phyloP scores from a whole-genome alignment of 2,113 vertebrate species.

The Orcinus orca region DNA sequence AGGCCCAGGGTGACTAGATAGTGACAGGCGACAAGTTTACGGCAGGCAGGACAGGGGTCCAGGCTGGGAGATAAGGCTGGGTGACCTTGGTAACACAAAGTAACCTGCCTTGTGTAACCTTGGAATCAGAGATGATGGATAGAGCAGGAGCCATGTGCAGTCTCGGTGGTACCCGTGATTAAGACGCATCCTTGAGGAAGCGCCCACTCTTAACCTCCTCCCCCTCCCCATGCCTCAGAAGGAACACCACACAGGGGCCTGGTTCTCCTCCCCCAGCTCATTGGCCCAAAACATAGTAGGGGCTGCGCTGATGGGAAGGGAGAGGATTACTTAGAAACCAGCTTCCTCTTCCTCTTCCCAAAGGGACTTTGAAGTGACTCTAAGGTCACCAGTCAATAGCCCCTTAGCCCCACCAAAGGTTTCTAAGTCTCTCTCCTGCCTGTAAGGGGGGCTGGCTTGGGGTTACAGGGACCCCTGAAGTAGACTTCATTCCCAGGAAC shows the following conservation, averaged over 20 bases:
- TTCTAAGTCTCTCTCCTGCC: neutral
- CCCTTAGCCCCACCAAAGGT: neutral
- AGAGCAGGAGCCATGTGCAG: neutral
- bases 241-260: neutral
- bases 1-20: neutral
- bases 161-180: neutral
- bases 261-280: neutral
- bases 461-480: neutral
- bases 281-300: neutral
- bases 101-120: neutral
- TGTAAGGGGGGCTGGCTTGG: neutral
- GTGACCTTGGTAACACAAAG: neutral
- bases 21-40: conserved; percentile 37
- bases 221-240: neutral
- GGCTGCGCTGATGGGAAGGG: too few relatives aligned
- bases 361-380: conserved; percentile 7
- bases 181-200: neutral
- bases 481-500: neutral
- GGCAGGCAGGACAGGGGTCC: neutral
- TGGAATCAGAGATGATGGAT: neutral
- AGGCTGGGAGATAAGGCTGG: neutral
- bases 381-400: neutral
- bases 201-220: neutral
- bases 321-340: neutral
- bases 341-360: neutral